Base-by-base conservation (phyloP, 2,113 vertebrate species). In the Nesoenas mayeri region DNA sequence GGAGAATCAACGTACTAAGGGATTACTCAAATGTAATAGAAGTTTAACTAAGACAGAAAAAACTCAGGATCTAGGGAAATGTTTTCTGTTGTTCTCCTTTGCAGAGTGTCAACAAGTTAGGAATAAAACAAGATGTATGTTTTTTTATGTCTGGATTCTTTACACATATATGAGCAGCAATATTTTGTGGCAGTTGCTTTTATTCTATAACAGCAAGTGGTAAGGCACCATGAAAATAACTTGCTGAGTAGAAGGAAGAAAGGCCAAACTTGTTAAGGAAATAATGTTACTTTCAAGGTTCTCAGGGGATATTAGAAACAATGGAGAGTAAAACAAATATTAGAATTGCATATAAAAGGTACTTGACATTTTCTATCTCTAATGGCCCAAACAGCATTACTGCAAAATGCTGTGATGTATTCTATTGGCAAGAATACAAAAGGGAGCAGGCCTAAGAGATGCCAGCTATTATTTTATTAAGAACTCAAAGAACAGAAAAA, bases 261-360 rank as follows among this genome's bases (percentile, higher is more conserved):
- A 95, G 96, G 96, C 88, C 93, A 94, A 93, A 91, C 85, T 96
- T 97, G 95, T 96, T 93, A 96, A 94, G 95, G 96, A 97, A 97
- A 96, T 93, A 93, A 92, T 86, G 69, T 79, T 96, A 70, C 91
- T 96, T 93, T 84, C 93, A 89, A 95, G 85, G 54, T 93, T 96
- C 95, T 96, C 95, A 91, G 66, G 95, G 96, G 94, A 94, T 96
- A 85, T 66, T 93, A 74, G 34, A 92, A 94, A 97, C 96, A 96
- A 96, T 96, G 73, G 93, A 91, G 83, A 94, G 73, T 94, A 96
- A 96, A 97, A 89, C 40, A 94, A 96, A 93, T 95, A 91, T 80
- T 93, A 92, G 71, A 96, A 91, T 84, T 92, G 54, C 83, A 73
- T 93, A 75, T 84, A 79, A 94, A 90, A 89, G 66, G 88, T 86